Evolutionary conservation across 2,888 invertebrate genomes (phyloP), one percentile per base, ranked within the genome.

Genomic region (Papilio protenor): DNA sequence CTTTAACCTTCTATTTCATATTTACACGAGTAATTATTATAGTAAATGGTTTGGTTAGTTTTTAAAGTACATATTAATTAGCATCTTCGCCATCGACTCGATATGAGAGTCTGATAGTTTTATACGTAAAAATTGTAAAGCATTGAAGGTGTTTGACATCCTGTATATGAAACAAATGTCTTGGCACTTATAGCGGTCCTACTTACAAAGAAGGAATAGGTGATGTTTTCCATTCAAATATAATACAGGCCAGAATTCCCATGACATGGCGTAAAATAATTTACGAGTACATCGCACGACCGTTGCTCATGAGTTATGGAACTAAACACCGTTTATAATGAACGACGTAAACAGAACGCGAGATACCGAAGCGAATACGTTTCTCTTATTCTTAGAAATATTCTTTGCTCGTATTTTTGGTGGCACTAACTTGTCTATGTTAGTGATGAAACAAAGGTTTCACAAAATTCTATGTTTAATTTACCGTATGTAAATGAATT

Each of bases 231-330:
- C 5, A 27, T 71, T 47, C 21, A 79, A 57, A 49, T 45, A 16
- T 45, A 59, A 59, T n/a, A 14, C 47, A 21, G 61, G 27, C 6
- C 33, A 52, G 21, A 55, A 23, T 64, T 49, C 49, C 18, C 55
- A 55, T 57, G 40, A n/a, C 23, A 57, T 80, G 79, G 74, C 80
- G 74, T 52, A 59, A 18, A n/a, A 61, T 55, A 57, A 70, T 77
- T 77, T 77, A 74, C 52, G 59, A 59, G 49, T 74, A 61, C 52
- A 74, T 73, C 69, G 57, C 18, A 77, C 27, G 59, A 45, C 47
- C 23, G 45, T 74, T 70, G 70, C 57, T 16, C 40, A 40, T 77
- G 74, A 77, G 57, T 70, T 77, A 61, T 74, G 69, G 61, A 74
- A 74, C 69, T 59, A 49, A 47, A 74, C 49, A 69, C 27, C 77